Evolutionary conservation across 2,113 vertebrate genomes (phyloP).

Genomic region (Chloropsis cyanopogon): DNA sequence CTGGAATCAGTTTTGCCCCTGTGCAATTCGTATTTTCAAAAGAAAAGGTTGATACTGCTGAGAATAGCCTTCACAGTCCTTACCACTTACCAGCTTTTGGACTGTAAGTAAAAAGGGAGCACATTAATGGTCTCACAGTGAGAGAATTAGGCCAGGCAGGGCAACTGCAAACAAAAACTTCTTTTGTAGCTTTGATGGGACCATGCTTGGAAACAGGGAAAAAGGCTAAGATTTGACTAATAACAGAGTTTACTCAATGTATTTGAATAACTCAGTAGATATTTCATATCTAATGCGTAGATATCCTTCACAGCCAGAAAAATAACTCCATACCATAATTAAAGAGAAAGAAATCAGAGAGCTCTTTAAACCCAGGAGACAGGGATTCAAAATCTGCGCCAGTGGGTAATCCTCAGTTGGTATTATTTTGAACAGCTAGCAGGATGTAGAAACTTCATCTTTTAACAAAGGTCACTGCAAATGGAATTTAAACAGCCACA

Average conservation of each 20-base stretch:
- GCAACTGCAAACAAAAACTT: background rate
- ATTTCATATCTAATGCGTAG: background rate
- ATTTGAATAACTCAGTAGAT: background rate
- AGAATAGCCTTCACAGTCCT: background rate
- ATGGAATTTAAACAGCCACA: constrained; percentile 3
- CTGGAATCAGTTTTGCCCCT: background rate
- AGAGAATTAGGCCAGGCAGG: background rate
- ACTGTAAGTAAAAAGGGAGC: background rate
- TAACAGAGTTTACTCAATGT: background rate
- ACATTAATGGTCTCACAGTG: background rate
- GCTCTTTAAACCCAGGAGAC: background rate
- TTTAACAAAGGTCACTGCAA: constrained; percentile 2
- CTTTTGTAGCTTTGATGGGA: background rate
- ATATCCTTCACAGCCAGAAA: background rate
- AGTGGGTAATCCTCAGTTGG: background rate
- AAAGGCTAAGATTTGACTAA: background rate
- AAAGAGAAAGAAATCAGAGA: background rate
- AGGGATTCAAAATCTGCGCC: background rate
- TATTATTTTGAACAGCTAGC: background rate
- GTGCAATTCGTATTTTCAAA: background rate
- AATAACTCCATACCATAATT: background rate
- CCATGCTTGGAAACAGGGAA: background rate
- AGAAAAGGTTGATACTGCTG: background rate
- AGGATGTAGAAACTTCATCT: background rate
- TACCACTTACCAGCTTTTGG: background rate